These are phyloP conservation scores for Lepidocyrtinus sp. DNA, from an alignment of 2,888 invertebrate genomes.

Conservation along the genomic window DNA sequence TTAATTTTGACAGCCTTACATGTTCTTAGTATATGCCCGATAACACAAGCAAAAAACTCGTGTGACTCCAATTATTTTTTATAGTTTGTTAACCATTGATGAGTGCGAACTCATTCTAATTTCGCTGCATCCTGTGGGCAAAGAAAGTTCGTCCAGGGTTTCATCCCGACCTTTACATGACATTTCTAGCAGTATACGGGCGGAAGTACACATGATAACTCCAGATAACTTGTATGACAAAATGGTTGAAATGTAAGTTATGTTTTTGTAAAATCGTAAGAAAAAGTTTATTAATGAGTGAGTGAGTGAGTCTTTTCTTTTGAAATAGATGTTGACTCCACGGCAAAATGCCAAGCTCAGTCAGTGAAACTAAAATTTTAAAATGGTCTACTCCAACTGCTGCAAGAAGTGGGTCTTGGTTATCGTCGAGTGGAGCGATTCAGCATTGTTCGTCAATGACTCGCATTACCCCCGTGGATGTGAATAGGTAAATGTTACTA, in stretches of 20 bases:
- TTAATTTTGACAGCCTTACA: conserved; percentile 38
- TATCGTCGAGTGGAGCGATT: conserved; percentile 72
- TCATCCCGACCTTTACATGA: conserved; percentile 81
- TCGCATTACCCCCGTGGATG: conserved; percentile 95
- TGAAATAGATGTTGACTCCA: conserved; percentile 82
- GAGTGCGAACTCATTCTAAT: conserved; percentile 92
- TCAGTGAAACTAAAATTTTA: conserved; percentile 76
- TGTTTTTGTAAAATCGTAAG: background rate
- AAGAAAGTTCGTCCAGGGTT: conserved; percentile 79
- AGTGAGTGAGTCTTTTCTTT: no score
- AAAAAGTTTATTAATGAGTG: no score
- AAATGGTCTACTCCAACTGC: conserved; percentile 94
- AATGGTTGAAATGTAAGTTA: conserved; percentile 61
- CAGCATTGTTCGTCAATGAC: conserved; percentile 89
- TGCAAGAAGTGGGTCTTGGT: conserved; percentile 65
- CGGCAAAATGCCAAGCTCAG: conserved; percentile 72
- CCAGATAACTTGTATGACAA: conserved; percentile 61
- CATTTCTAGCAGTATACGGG: conserved; percentile 67
- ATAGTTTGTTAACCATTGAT: conserved; percentile 81
- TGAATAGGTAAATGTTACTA: conserved; percentile 76
- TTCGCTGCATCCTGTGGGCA: conserved; percentile 88
- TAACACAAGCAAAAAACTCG: conserved; percentile 46
- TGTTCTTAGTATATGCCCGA: no score
- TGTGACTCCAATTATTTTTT: conserved; percentile 36
- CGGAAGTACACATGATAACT: conserved; percentile 59